These are phyloP conservation scores for Callithrix jacchus DNA, from an alignment of 2,113 vertebrate species.

Conservation along the genomic window DNA sequence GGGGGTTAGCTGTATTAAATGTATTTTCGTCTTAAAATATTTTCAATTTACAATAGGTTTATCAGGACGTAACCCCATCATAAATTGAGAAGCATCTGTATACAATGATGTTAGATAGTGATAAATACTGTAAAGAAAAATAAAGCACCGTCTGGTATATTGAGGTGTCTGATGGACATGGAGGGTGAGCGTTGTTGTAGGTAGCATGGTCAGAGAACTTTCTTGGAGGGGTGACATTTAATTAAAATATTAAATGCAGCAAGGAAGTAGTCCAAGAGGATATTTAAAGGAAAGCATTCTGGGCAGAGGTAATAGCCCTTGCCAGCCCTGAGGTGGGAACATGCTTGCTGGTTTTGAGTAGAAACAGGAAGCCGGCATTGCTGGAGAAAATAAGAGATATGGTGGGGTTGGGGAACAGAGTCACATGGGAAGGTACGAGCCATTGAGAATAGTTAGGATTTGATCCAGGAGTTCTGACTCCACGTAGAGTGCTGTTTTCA, in stretches of 20 bases:
- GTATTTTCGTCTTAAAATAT: not conserved
- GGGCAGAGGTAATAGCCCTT: not conserved
- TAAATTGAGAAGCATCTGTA: not conserved
- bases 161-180: not conserved
- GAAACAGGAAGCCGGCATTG: not conserved
- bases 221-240: not conserved
- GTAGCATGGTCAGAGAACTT: not conserved
- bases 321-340: not conserved
- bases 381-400: not conserved
- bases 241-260: not conserved
- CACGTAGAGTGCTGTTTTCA: not conserved
- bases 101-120: not conserved
- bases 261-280: not conserved
- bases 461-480: not conserved
- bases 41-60: not conserved
- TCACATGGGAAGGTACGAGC: too few relatives aligned
- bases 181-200: not conserved
- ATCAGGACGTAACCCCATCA: not conserved
- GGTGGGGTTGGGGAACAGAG: not conserved
- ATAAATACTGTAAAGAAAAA: not conserved
- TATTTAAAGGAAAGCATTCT: not conserved
- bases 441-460: not conserved
- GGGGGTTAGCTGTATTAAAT: not conserved
- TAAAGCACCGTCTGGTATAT: not conserved
- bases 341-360: not conserved